Base-by-base conservation (phyloP, 1,140 invertebrate species). In the Philotrypesis tridentata region DNA sequence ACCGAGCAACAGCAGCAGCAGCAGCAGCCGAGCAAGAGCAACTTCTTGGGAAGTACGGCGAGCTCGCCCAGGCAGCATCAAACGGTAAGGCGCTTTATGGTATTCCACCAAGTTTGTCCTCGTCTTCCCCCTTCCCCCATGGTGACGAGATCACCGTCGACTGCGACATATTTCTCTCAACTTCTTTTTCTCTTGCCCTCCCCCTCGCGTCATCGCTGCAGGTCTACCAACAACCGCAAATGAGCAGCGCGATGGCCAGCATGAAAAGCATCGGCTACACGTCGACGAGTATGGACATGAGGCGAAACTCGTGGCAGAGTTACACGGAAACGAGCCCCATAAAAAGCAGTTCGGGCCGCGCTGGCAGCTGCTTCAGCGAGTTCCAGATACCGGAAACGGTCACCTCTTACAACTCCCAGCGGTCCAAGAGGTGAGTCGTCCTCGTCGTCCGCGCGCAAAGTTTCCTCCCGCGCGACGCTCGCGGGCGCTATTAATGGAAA, bases 321-420 rank as follows among this genome's bases (percentile, higher is more conserved):
- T 61, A 61, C 40, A 27, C 29, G 0, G 73, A 63, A 12, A 8
- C 29, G 60, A 76, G 61, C 55, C 3, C 67, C 40, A 71, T 43
- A 11, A 33, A 33, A 14, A 48, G 0, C 2, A 76, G 40, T 77
- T 21, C 60, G 25, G 17, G 2, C 5, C 4, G 21, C 6, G 6
- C 21, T 17, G 31, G 8, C 0, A 80, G 29, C 27, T 23, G 60
- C 70, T 84, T 85, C 27, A 82, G 83, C 23, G 79, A 89, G 5
- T 88, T 86, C 68, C 85, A 87, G 61, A 87, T 88, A 76, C 87
- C 89, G 9, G 79, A 87, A 70, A 79, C 84, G 23, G 83, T 89
- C 3, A 81, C 82, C 0, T 84, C 82, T 0, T 88, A 85, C 29
- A 73, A 71, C 11, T 8, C 80, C 1, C 85, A 23, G 27, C 65